Evolutionary conservation across 2,888 invertebrate species (phyloP).

Genomic region (Cryptocheilus praepositus): DNA sequence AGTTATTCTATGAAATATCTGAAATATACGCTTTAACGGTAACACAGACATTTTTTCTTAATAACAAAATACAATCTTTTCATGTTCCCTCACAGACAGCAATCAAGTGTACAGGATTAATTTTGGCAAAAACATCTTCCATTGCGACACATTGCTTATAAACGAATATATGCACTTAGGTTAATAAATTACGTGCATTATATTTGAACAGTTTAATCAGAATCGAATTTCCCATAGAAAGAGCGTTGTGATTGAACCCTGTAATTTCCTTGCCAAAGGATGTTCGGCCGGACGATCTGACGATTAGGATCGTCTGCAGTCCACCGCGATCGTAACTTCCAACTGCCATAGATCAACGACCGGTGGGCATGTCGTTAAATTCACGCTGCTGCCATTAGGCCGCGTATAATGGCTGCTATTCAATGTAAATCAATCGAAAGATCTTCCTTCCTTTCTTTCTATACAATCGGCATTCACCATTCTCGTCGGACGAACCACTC

Average conservation of each 20-base stretch:
- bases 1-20: too few species aligned
- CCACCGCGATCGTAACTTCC: constrained; percentile 26
- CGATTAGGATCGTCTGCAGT: constrained; percentile 14
- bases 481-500: constrained; percentile 9
- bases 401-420: constrained; percentile 41
- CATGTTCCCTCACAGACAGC: too few species aligned
- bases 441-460: constrained; percentile 33
- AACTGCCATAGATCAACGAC: constrained; percentile 8
- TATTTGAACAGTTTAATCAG: too few species aligned
- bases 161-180: too few species aligned
- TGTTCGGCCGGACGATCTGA: constrained; percentile 3
- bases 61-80: too few species aligned
- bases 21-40: too few species aligned
- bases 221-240: too few species aligned
- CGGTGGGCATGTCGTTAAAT: constrained; percentile 31
- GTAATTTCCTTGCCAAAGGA: neutral
- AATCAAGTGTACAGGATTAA: too few species aligned
- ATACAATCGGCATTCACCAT: constrained; percentile 16
- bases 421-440: constrained; percentile 50
- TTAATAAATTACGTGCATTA: too few species aligned
- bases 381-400: constrained; percentile 35
- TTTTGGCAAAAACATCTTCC: too few species aligned
- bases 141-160: too few species aligned
- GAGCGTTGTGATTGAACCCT: neutral
- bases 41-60: too few species aligned